Base-by-base conservation (phyloP, 1,140 invertebrate species). In the Leguminivora glycinivorella region DNA sequence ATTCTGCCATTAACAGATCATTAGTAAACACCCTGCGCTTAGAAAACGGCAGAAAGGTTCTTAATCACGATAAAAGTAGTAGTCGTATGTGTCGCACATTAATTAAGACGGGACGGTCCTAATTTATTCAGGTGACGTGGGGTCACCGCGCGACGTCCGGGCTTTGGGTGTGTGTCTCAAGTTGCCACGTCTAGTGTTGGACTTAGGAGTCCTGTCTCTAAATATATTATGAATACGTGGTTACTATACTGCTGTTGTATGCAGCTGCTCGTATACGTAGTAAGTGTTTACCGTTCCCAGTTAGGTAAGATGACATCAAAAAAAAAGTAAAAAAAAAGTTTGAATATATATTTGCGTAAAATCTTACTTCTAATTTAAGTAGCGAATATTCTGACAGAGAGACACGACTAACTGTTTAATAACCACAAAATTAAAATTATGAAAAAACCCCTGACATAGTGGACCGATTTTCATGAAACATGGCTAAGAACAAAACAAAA, bases 121-220 rank as follows among this genome's bases (percentile, higher is more conserved):
- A 82, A 83, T 84, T 84, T 84, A 84, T 84, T 83, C 81, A 84
- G 73, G 80, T 84, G 83, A 82, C 79, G 72, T 71, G 73, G 70
- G 58, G 40, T 5, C 58, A 63, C 58, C 26, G 58, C 58, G 58
- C 58, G 26, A 29, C 58, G 56, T 63, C 22, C 17, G 47, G 7
- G 17, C n/a, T n/a, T 52, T 9, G 43, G 47, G 47, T 22, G 47
- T 7, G 19, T 52, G 47, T 22, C 17, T 52, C 47, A 52, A 52
- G 70, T 72, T 71, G 67, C 69, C 71, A 72, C 71, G 67, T 77
- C 69, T 38, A 38, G 12, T 38, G 14, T 3, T 14, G 58, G 34
- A 25, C 14, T 66, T 31, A 17, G 31, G 17, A 38, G 14, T 43
- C 7, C 34, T 43, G 66, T 67, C 60, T 52, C 17, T 52, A 52